phyloP scores from a whole-genome alignment of 2,113 vertebrate species.

The Murina feae region DNA sequence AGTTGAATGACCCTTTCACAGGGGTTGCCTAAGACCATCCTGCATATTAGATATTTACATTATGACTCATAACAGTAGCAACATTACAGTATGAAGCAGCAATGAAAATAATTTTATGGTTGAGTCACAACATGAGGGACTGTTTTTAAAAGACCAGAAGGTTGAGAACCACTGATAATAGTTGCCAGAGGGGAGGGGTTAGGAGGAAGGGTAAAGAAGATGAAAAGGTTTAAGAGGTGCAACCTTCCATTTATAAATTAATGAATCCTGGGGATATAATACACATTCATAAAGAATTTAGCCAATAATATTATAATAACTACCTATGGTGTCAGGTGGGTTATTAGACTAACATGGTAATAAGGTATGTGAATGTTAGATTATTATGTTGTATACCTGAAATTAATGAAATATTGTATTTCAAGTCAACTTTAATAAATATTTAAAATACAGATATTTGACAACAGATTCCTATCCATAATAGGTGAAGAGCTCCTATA shows the following conservation, averaged over 20 bases:
- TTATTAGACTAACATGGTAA: neutral
- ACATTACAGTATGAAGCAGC: no score
- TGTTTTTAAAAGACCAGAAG: no score
- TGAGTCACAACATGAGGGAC: no score
- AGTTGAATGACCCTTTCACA: no score
- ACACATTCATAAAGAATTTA: neutral
- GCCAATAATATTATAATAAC: neutral
- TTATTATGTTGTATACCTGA: neutral
- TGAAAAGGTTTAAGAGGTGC: neutral
- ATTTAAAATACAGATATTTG: neutral
- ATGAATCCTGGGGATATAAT: neutral
- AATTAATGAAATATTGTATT: neutral
- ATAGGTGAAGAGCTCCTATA: neutral
- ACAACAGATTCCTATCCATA: neutral
- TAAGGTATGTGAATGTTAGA: neutral
- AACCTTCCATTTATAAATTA: neutral
- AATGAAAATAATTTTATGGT: no score
- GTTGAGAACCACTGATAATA: no score
- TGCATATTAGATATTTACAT: no score
- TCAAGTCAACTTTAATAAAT: neutral
- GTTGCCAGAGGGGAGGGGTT: neutral
- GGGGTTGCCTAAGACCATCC: no score
- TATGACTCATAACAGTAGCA: no score
- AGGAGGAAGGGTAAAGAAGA: neutral
- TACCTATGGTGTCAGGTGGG: neutral